Evolutionary conservation across 2,888 invertebrate species (phyloP), one percentile per base, ranked within the genome.

Genomic region (Epsilonema sp.): DNA sequence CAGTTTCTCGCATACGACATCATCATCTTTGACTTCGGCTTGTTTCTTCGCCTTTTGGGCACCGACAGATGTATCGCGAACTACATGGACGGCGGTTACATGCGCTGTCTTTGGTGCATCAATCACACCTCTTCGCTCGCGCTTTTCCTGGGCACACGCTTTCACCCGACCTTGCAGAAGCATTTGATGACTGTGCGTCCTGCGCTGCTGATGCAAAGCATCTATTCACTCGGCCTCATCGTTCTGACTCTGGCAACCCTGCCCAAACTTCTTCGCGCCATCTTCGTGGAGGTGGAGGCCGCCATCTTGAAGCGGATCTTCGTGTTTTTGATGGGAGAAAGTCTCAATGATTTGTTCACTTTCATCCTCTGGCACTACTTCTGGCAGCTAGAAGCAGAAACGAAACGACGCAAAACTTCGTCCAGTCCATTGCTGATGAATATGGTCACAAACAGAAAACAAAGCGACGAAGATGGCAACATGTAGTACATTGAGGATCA

Each of bases 11-110:
- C 62, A 5, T 58, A 61, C 47, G 62, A 62, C 49, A 54, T 63
- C 42, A 60, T 63, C 25, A 63, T 63, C 39, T 63, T 58, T 49
- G 63, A 63, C 48, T 63, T 58, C 44, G 63, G 63, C 4, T 49
- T 63, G 44, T 64, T 63, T 59, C 54, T 57, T 42, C 47, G 57
- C 41, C 56, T 63, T 3, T 53, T 63, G 24, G 62, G 62, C 13
- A 64, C 61, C 26, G 55, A 53, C 20, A 59, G 59, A 45, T 63
- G 63, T 49, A 59, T 63, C 1, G 63, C 63, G 21, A 63, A 63
- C 50, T 63, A 63, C 50, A 51, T 63, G 44, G 62, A 63, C 49
- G 63, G 63, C 4, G 63, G 62, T 13, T 62, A 62, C 51, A 56
- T 60, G 57, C 56, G 11, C 19, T 42, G 53, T 5, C 47, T 59